These are phyloP conservation scores for Cheilosia impressa DNA, from an alignment of 2,888 invertebrate species.

Conservation along the genomic window DNA sequence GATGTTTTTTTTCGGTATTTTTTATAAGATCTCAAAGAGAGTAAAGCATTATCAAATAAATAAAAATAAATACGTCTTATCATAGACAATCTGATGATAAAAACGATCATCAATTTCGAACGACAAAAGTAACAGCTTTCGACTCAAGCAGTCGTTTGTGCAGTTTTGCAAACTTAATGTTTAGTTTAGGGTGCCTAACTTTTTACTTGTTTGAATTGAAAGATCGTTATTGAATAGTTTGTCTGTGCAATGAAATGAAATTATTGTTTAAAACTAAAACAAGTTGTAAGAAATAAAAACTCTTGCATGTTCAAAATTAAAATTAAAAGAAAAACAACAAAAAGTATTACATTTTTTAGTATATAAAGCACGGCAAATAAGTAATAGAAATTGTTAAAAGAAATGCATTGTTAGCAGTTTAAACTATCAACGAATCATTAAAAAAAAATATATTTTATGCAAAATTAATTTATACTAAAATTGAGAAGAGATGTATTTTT, in stretches of 20 bases:
- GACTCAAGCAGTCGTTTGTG: too few species aligned
- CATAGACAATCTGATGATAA: too few species aligned
- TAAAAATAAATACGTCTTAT: slow-evolving; percentile 29
- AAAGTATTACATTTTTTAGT: slow-evolving; percentile 64
- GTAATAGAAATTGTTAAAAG: slow-evolving; percentile 52
- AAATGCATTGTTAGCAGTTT: slow-evolving; percentile 44
- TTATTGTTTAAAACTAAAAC: slow-evolving; percentile 37
- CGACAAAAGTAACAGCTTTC: too few species aligned
- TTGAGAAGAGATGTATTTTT: neutral
- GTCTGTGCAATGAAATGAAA: slow-evolving; percentile 27
- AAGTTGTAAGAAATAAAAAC: slow-evolving; percentile 47
- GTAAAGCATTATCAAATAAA: slow-evolving; percentile 12
- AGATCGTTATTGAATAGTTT: neutral
- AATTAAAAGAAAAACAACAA: slow-evolving; percentile 31
- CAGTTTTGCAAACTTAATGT: too few species aligned
- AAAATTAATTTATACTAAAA: slow-evolving; percentile 69
- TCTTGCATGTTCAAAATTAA: slow-evolving; percentile 61
- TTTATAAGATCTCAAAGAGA: slow-evolving; percentile 58
- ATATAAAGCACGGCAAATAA: slow-evolving; percentile 55
- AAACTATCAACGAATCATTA: slow-evolving; percentile 59
- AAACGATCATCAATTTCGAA: too few species aligned
- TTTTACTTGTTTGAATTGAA: too few species aligned
- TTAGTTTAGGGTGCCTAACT: too few species aligned
- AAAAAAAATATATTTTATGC: slow-evolving; percentile 60
- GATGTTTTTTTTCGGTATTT: slow-evolving; percentile 25